phyloP scores from a whole-genome alignment of 2,797 vertebrate genomes.

The Propithecus deckenii region DNA sequence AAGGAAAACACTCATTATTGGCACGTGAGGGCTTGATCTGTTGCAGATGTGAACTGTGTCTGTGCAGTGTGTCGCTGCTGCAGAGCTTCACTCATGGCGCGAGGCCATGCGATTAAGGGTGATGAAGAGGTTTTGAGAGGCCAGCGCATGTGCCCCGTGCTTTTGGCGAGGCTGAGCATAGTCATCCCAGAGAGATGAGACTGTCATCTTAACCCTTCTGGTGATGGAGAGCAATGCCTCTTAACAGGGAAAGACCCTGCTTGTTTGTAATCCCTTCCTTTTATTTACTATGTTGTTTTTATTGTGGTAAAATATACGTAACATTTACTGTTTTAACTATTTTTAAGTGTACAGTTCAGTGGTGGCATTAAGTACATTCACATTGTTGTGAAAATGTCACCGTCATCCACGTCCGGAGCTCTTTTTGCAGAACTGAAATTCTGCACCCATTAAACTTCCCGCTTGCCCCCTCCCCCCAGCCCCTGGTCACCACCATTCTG shows the following conservation, averaged over 20 bases:
- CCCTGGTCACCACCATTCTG: background rate
- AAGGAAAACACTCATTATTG: conserved; percentile 28
- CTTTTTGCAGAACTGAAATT: background rate
- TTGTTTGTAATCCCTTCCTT: background rate
- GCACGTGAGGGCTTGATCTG: conserved; percentile 37
- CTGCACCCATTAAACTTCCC: background rate
- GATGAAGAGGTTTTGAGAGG: background rate
- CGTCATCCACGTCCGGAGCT: background rate
- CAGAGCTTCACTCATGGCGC: background rate
- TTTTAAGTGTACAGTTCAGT: background rate
- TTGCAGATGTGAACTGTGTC: conserved; percentile 43
- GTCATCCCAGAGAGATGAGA: background rate
- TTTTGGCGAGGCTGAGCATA: background rate
- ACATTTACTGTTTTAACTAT: background rate
- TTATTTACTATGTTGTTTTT: background rate
- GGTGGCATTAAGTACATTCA: background rate
- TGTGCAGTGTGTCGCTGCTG: background rate
- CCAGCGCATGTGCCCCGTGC: accelerated
- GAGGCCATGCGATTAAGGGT: background rate
- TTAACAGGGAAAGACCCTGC: background rate
- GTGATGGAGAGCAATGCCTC: background rate
- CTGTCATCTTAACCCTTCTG: background rate
- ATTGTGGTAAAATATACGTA: background rate
- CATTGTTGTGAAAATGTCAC: background rate
- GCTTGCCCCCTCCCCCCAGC: accelerated